phyloP scores from a whole-genome alignment of 2,888 invertebrate genomes.

The Cheilosia vernalis region DNA sequence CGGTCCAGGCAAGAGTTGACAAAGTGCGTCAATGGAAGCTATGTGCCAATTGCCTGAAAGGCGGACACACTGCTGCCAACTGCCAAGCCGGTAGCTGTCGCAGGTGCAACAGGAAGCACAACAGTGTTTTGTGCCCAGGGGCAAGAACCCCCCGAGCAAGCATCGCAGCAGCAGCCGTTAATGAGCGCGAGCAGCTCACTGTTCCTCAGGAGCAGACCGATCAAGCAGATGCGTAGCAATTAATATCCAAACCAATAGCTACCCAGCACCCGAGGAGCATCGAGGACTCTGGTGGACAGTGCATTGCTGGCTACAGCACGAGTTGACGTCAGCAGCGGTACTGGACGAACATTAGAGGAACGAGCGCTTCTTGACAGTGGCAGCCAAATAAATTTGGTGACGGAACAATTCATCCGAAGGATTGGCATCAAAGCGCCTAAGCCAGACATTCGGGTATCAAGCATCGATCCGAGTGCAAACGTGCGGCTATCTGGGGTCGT shows the following conservation, averaged over 20 bases:
- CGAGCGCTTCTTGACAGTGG: constrained; percentile 25
- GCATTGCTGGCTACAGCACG: constrained; percentile 7
- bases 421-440: background rate
- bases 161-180: background rate
- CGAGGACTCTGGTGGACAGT: background rate
- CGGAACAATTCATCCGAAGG: background rate
- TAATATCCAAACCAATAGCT: background rate
- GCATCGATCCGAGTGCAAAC: background rate
- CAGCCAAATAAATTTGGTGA: constrained; percentile 4
- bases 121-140: constrained; percentile 8
- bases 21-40: constrained; percentile 8
- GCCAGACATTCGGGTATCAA: background rate
- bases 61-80: background rate
- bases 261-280: background rate
- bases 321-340: background rate
- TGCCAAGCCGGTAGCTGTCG: constrained; percentile 6
- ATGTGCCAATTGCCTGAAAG: background rate
- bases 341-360: background rate
- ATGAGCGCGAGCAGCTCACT: background rate
- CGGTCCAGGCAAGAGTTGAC: background rate
- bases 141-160: background rate
- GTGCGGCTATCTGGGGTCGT: constrained; percentile 1
- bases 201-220: background rate
- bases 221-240: background rate
- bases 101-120: constrained; percentile 12